These are phyloP conservation scores for Olivierus martensii DNA, from an alignment of 1,140 invertebrate species.

Conservation along the genomic window DNA sequence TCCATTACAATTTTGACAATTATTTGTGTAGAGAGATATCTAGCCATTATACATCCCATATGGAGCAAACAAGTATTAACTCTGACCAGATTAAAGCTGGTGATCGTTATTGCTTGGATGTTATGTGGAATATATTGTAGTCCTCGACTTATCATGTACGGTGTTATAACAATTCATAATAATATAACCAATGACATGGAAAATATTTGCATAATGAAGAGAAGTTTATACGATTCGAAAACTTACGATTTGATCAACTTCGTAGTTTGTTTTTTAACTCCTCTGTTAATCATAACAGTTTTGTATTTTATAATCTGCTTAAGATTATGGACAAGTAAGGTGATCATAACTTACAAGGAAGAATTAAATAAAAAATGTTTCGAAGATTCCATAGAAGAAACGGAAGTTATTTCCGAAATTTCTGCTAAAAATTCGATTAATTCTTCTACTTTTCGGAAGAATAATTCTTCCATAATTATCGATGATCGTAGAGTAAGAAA, in stretches of 20 bases:
- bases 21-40: conserved; percentile 65
- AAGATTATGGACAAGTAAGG: conserved; percentile 41
- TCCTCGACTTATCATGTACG: conserved; percentile 44
- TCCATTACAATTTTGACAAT: conserved; percentile 66
- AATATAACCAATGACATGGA: conserved; percentile 30
- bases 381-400: background rate
- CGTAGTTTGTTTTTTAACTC: conserved; percentile 53
- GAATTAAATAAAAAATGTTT: background rate
- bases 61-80: conserved; percentile 46
- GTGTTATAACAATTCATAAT: conserved; percentile 16
- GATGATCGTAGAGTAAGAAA: background rate
- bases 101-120: conserved; percentile 57
- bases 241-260: conserved; percentile 60
- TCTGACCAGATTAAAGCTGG: conserved; percentile 36
- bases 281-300: conserved; percentile 54
- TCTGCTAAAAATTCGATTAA: background rate
- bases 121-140: conserved; percentile 56
- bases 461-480: background rate
- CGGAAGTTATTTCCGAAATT: background rate
- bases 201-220: conserved; percentile 53
- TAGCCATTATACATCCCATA: conserved; percentile 67
- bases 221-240: conserved; percentile 54
- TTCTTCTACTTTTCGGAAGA: background rate
- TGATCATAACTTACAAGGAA: background rate
- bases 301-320: conserved; percentile 55